These are phyloP conservation scores for Agrilus planipennis DNA, from an alignment of 1,140 invertebrate species.

Conservation along the genomic window DNA sequence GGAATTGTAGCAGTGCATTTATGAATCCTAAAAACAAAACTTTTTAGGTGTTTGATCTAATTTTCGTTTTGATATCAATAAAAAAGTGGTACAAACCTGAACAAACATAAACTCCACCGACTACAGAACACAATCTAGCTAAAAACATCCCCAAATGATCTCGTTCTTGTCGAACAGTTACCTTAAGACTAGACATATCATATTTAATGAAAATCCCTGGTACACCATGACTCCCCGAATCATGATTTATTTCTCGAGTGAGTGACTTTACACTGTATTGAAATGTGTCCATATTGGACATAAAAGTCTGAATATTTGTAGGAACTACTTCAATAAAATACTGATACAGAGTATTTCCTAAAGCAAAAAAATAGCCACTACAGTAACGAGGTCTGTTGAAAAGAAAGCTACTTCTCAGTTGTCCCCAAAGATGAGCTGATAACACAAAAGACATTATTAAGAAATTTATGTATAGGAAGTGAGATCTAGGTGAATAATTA, in stretches of 20 bases:
- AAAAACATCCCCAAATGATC: slow-evolving; percentile 70
- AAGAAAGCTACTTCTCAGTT: no score
- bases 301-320: slow-evolving; percentile 71
- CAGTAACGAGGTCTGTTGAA: no score
- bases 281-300: slow-evolving; percentile 63
- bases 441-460: no score
- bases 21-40: background rate
- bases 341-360: slow-evolving; percentile 73
- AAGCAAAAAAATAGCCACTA: slow-evolving; percentile 28
- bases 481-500: no score
- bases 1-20: slow-evolving; percentile 1
- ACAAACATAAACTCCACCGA: slow-evolving; percentile 85
- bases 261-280: slow-evolving; percentile 90
- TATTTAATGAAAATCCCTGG: slow-evolving; percentile 94
- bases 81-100: slow-evolving; percentile 39
- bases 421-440: no score
- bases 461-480: no score
- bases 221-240: slow-evolving; percentile 77
- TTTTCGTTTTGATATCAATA: slow-evolving; percentile 2
- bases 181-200: slow-evolving; percentile 79
- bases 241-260: slow-evolving; percentile 57
- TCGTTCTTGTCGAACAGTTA: slow-evolving; percentile 70
- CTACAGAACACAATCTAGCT: slow-evolving; percentile 74
- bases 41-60: no score
- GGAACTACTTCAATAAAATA: slow-evolving; percentile 95